Percentiles rank a stretch among this genome's conserved stretches.
These are phyloP conservation scores for Malurus cyaneus DNA, from an alignment of 2,113 vertebrate genomes.

Conservation along the genomic window DNA sequence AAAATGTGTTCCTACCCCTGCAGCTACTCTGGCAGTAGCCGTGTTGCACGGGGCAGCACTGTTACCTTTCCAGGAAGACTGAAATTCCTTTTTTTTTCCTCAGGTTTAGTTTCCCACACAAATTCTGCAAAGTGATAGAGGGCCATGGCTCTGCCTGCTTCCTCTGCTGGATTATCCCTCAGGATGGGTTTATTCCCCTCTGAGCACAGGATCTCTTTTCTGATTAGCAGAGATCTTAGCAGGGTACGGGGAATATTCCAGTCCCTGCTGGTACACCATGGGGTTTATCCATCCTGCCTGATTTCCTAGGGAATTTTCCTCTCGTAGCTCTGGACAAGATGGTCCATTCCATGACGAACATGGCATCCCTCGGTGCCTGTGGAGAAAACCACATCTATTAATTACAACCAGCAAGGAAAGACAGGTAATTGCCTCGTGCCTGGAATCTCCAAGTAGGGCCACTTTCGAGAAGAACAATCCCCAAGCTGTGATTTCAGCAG, in stretches of 20 bases:
- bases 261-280: background rate
- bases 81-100: background rate
- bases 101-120: background rate
- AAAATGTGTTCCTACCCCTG: background rate
- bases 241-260: background rate
- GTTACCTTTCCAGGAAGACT: background rate
- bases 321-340: background rate
- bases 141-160: background rate
- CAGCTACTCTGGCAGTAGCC: background rate
- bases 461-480: background rate
- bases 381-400: conserved; percentile 24
- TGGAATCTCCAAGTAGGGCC: background rate
- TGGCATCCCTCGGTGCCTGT: background rate
- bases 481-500: background rate
- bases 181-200: background rate
- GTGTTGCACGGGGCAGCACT: background rate
- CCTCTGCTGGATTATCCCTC: background rate
- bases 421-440: conserved; percentile 13
- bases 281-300: background rate
- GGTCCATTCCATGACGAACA: background rate
- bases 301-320: background rate
- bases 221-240: background rate
- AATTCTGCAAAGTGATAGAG: background rate
- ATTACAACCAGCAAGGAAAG: background rate
- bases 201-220: background rate